A percentile compares a stretch with the other conserved stretches of the same genome.
phyloP scores from a whole-genome alignment of 2,113 vertebrate genomes.

The Hoplias malabaricus region DNA sequence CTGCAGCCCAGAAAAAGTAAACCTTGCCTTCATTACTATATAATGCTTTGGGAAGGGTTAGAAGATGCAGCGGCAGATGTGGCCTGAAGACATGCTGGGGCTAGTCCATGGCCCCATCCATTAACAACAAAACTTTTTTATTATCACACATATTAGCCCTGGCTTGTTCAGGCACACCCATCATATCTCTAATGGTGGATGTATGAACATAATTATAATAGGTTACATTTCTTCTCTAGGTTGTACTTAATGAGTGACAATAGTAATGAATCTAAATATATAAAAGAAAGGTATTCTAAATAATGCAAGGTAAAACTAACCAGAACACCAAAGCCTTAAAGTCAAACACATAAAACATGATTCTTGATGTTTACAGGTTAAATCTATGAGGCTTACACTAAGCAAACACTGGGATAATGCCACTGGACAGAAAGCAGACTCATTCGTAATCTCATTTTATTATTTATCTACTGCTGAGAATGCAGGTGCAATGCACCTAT shows the following conservation, averaged over 20 bases:
- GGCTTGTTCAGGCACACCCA: background rate
- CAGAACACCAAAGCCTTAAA: background rate
- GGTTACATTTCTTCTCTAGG: background rate
- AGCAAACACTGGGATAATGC: constrained; percentile 10
- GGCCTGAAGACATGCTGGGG: constrained; percentile 20
- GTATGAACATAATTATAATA: background rate
- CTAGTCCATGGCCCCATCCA: background rate
- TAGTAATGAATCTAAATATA: background rate
- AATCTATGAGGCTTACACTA: constrained; percentile 14
- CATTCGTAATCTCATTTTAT: background rate
- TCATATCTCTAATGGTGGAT: background rate
- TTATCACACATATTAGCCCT: constrained; percentile 9
- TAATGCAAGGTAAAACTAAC: background rate
- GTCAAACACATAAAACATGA: background rate
- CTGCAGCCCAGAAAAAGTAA: background rate
- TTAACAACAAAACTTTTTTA: constrained; percentile 16
- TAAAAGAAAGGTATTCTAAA: background rate
- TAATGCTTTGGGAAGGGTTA: background rate
- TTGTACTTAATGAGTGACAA: background rate
- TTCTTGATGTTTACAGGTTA: background rate
- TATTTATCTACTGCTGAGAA: background rate
- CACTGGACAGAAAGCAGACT: background rate
- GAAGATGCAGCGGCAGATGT: background rate
- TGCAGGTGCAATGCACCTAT: too few relatives aligned
- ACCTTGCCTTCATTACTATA: background rate